These are phyloP conservation scores for Diabrotica balteata DNA, from an alignment of 2,888 invertebrate species.

Conservation along the genomic window DNA sequence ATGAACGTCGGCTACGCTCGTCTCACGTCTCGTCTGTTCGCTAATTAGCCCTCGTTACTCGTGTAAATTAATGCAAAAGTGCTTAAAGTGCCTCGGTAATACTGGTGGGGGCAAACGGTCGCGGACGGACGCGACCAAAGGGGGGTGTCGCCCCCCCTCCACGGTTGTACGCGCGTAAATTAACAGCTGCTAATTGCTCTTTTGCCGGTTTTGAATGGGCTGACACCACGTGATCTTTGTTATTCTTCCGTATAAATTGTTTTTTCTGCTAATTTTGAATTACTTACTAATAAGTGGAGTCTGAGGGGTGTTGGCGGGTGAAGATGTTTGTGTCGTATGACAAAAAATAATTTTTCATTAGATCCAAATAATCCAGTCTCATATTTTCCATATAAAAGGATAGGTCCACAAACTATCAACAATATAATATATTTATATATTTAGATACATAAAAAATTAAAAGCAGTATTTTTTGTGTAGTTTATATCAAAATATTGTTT, in stretches of 20 bases:
- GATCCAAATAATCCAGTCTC: slow-evolving; percentile 8
- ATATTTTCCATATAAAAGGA: too few relatives aligned
- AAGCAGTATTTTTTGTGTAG: too few relatives aligned
- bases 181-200: slow-evolving; percentile 45
- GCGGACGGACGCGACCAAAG: slow-evolving; percentile 33
- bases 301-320: slow-evolving; percentile 7
- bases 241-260: neutral
- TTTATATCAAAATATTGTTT: too few relatives aligned
- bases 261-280: slow-evolving; percentile 1
- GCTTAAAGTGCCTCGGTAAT: slow-evolving; percentile 39
- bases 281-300: neutral
- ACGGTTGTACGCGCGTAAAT: slow-evolving; percentile 42
- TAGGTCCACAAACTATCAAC: too few relatives aligned
- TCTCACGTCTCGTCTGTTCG: slow-evolving; percentile 21
- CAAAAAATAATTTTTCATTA: neutral
- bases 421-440: too few relatives aligned
- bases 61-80: slow-evolving; percentile 48
- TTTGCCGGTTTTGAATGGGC: slow-evolving; percentile 44
- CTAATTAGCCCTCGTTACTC: slow-evolving; percentile 40
- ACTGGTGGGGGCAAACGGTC: slow-evolving; percentile 38
- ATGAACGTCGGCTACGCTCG: slow-evolving; percentile 29
- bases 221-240: slow-evolving; percentile 41
- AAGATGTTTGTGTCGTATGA: slow-evolving; percentile 13
- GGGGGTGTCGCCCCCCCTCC: slow-evolving; percentile 38
- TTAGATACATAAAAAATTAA: too few relatives aligned